A percentile compares a stretch with the other conserved stretches of the same genome.
These are phyloP conservation scores for Hydrotaea cyrtoneurina DNA, from an alignment of 2,888 invertebrate genomes.

Conservation along the genomic window DNA sequence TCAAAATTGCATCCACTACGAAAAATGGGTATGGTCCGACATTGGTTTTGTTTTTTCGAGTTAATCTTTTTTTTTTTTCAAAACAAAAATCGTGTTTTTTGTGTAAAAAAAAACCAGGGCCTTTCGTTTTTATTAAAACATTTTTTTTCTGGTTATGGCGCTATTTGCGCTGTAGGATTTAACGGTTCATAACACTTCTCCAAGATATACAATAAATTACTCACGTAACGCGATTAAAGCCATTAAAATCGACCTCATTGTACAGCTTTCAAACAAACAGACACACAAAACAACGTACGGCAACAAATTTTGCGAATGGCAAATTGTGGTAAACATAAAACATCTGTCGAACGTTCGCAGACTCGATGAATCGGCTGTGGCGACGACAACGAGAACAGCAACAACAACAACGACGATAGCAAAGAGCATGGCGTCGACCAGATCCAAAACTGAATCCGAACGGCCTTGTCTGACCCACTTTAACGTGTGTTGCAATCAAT, in stretches of 20 bases:
- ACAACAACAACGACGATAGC: too few relatives aligned
- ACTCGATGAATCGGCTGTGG: slow-evolving; percentile 10
- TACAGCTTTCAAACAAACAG: slow-evolving; percentile 43
- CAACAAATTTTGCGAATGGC: slow-evolving; percentile 38
- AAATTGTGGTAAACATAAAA: slow-evolving; percentile 46
- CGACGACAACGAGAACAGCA: too few relatives aligned
- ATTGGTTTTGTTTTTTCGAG: too few relatives aligned
- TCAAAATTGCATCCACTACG: too few relatives aligned
- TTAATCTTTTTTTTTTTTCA: too few relatives aligned
- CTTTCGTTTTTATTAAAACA: too few relatives aligned
- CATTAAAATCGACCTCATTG: slow-evolving; percentile 57
- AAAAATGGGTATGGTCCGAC: too few relatives aligned
- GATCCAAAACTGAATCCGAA: slow-evolving; percentile 56
- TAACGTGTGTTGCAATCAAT: slow-evolving; percentile 58
- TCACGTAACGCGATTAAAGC: slow-evolving; percentile 49
- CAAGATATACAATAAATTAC: slow-evolving; percentile 38
- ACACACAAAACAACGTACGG: neutral
- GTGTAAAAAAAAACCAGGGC: too few relatives aligned
- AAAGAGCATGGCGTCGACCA: slow-evolving; percentile 29
- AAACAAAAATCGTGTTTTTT: too few relatives aligned
- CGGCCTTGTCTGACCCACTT: slow-evolving; percentile 80
- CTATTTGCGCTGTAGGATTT: neutral
- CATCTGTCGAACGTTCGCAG: slow-evolving; percentile 47
- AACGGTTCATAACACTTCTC: too few relatives aligned
- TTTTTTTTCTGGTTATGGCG: too few relatives aligned